Evolutionary conservation across 2,113 vertebrate genomes (phyloP).

Genomic region (Lutjanus erythropterus): DNA sequence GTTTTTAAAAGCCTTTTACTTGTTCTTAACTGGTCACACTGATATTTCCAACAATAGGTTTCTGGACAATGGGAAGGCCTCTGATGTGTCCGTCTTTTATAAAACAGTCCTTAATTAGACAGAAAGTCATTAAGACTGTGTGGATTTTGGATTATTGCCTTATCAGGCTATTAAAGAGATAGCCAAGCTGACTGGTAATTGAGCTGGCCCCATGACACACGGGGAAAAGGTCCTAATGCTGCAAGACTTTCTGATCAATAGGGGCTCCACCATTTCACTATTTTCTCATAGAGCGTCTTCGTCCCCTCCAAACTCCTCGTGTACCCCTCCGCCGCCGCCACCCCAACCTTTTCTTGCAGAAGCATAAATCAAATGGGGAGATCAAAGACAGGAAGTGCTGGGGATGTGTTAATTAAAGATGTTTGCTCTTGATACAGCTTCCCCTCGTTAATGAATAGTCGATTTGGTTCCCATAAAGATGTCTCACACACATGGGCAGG

Average conservation of each 20-base stretch:
- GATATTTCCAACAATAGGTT: constrained; percentile 74
- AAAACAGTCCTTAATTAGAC: constrained; percentile 77
- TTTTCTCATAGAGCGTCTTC: constrained; percentile 61
- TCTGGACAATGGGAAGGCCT: constrained; percentile 67
- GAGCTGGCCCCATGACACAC: constrained; percentile 71
- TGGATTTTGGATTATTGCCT: constrained; percentile 83
- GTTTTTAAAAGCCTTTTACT: constrained; percentile 59
- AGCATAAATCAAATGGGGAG: constrained; percentile 71
- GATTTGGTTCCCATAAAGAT: constrained; percentile 83
- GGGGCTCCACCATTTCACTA: constrained; percentile 26
- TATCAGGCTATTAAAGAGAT: constrained; percentile 83
- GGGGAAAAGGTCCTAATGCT: constrained; percentile 62
- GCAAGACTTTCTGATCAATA: constrained; percentile 46
- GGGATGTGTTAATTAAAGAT: constrained; percentile 88
- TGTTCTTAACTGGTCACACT: constrained; percentile 43
- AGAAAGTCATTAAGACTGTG: constrained; percentile 86
- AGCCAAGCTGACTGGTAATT: constrained; percentile 78
- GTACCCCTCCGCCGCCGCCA: constrained; percentile 20
- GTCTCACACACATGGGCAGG: constrained; percentile 65
- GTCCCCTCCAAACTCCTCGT: constrained; percentile 32
- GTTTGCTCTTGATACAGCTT: constrained; percentile 83
- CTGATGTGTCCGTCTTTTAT: constrained; percentile 67
- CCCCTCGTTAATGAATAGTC: constrained; percentile 78
- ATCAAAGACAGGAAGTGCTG: constrained; percentile 81
- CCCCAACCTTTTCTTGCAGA: constrained; percentile 54